Evolutionary conservation across 2,113 vertebrate genomes (phyloP).

Genomic region (Burhinus oedicnemus): DNA sequence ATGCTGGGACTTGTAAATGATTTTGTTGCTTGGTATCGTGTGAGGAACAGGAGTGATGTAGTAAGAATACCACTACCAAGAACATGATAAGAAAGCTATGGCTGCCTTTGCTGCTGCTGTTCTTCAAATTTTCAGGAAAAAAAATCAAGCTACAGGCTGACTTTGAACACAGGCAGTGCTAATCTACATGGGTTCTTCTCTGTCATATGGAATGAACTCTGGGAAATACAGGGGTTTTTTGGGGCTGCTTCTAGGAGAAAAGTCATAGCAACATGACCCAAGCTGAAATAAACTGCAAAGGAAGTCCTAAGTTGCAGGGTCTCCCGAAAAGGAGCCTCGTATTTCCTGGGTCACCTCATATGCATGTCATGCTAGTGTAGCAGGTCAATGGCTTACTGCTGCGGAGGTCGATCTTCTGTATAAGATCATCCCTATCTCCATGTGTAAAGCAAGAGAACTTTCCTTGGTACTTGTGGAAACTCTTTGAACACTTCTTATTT

Average conservation of each 20-base stretch:
- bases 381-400: not conserved
- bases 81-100: not conserved
- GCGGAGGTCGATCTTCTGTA: fast-evolving
- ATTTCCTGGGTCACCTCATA: not conserved
- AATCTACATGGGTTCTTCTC: not conserved
- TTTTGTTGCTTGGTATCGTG: not conserved
- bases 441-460: not conserved
- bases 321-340: not conserved
- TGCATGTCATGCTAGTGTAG: not conserved
- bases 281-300: not conserved
- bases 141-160: not conserved
- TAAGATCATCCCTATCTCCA: not conserved
- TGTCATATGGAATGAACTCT: not conserved
- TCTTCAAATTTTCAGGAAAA: not conserved
- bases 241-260: not conserved
- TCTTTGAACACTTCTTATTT: not conserved
- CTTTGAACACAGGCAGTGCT: not conserved
- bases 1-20: not conserved
- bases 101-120: not conserved
- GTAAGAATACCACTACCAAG: not conserved
- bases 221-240: not conserved
- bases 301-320: not conserved
- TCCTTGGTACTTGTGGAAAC: not conserved
- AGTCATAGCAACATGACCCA: not conserved
- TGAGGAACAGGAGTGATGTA: not conserved